Evolutionary conservation across 1,140 invertebrate species (phyloP), one percentile per base, ranked within the genome.

Genomic region (Oncopodura yosiiana): DNA sequence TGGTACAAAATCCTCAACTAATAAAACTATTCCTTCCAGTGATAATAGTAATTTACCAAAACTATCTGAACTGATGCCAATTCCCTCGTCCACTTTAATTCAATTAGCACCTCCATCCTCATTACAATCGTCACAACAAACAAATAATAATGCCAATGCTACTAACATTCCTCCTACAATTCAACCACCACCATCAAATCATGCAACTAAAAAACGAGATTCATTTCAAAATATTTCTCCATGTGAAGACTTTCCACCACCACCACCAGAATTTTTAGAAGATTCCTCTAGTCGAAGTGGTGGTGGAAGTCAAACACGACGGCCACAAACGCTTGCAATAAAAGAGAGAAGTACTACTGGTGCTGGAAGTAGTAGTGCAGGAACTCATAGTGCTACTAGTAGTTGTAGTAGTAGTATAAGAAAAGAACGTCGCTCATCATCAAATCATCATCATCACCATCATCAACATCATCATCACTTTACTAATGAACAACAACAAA

Each of bases 1-100:
- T 83, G 0, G 77, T 77, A 43, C 77, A 14, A 55, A 55, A 76
- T 75, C 63, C 19, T 69, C 75, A 38, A 59, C 77, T 51, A 79
- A 80, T 57, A 77, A 78, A 34, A 73, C 73, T 8, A 70, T 77
- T 51, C 71, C 77, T 2, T 70, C 75, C 2, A 76, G 70, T 24
- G n/a, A n/a, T n/a, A n/a, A n/a, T n/a, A n/a, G n/a, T n/a, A n/a
- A n/a, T n/a, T n/a, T n/a, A n/a, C n/a, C n/a, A n/a, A n/a, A n/a
- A n/a, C n/a, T 19, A 11, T 27, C 14, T 29, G 64, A 66, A 16
- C 63, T 65, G 21, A 8, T 29, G 21, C 14, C 23, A 8, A 16
- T 12, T 62, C 58, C 21, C 32, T 52, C 24, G 18, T 30, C 29
- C 49, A 63, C 19, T 43, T 49, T 12, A 58, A 30, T 14, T 29